Conservation (phyloP, 2,888 invertebrate species). For the Baronia brevicornis region DNA sequence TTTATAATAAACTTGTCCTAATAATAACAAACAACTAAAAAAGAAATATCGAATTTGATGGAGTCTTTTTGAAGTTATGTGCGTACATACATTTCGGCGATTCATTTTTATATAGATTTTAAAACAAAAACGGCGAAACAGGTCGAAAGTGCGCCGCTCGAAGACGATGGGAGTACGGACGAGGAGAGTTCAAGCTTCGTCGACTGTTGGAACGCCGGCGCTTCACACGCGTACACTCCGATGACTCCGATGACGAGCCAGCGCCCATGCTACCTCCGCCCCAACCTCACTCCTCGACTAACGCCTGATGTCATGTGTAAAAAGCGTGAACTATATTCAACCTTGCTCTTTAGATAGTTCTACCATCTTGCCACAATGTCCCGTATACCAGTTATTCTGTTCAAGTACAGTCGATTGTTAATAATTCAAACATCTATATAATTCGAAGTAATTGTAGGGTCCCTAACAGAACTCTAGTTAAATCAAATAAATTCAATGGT, state of each 20-base stretch:
- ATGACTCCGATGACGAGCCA: slow-evolving; percentile 80
- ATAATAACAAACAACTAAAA: too few species aligned
- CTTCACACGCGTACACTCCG: slow-evolving; percentile 80
- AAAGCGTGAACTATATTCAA: too few species aligned
- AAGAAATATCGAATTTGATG: too few species aligned
- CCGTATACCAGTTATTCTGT: too few species aligned
- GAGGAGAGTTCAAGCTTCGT: slow-evolving; percentile 78
- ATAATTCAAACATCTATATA: too few species aligned
- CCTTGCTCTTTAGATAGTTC: too few species aligned
- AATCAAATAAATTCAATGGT: too few species aligned
- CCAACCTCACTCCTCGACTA: slow-evolving; percentile 44
- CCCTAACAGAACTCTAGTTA: too few species aligned
- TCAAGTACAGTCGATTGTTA: too few species aligned
- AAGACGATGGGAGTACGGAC: slow-evolving; percentile 68
- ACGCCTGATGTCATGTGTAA: slow-evolving; percentile 38
- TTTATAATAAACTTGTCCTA: background rate
- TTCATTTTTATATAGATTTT: slow-evolving; percentile 3
- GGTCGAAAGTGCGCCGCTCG: slow-evolving; percentile 61
- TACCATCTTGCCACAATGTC: too few species aligned
- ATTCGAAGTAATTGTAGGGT: too few species aligned
- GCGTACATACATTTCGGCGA: background rate
- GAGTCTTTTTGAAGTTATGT: too few species aligned
- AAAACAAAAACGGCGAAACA: slow-evolving; percentile 19
- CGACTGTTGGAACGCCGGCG: slow-evolving; percentile 76
- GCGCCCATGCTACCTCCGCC: slow-evolving; percentile 67